Evolutionary conservation across 1,140 invertebrate genomes (phyloP).

Genomic region (Leptopilina boulardi): DNA sequence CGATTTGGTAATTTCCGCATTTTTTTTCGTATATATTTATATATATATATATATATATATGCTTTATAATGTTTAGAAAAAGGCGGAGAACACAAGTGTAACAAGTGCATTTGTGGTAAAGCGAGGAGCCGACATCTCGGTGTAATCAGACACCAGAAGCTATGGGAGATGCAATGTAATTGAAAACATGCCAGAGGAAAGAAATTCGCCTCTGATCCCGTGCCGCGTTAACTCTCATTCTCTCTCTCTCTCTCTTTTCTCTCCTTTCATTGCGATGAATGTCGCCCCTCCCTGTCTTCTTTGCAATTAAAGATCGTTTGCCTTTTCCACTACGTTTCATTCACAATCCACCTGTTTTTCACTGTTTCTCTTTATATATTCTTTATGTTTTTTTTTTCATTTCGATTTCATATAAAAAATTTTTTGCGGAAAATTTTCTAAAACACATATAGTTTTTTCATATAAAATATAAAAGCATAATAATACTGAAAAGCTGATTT

Average conservation of each 20-base stretch:
- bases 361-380: constrained; percentile 23
- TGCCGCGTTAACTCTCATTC: constrained; percentile 56
- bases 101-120: constrained; percentile 69
- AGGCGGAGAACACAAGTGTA: constrained; percentile 52
- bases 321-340: constrained; percentile 46
- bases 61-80: constrained; percentile 59
- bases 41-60: constrained; percentile 46
- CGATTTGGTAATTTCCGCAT: neutral
- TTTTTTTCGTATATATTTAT: constrained; percentile 6
- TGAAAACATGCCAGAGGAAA: constrained; percentile 67
- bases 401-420: too few species aligned
- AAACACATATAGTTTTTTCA: too few species aligned
- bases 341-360: constrained; percentile 39
- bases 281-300: constrained; percentile 40
- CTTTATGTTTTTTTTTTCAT: neutral
- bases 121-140: constrained; percentile 71
- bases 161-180: constrained; percentile 63
- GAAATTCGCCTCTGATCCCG: constrained; percentile 65
- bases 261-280: constrained; percentile 34
- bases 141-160: constrained; percentile 74
- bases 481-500: too few species aligned
- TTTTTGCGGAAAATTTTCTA: too few species aligned
- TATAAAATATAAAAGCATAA: too few species aligned
- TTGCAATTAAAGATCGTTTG: constrained; percentile 59
- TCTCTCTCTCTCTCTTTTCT: constrained; percentile 25